These are phyloP conservation scores for Octodonta nipae DNA, from an alignment of 2,888 invertebrate species.

Conservation along the genomic window DNA sequence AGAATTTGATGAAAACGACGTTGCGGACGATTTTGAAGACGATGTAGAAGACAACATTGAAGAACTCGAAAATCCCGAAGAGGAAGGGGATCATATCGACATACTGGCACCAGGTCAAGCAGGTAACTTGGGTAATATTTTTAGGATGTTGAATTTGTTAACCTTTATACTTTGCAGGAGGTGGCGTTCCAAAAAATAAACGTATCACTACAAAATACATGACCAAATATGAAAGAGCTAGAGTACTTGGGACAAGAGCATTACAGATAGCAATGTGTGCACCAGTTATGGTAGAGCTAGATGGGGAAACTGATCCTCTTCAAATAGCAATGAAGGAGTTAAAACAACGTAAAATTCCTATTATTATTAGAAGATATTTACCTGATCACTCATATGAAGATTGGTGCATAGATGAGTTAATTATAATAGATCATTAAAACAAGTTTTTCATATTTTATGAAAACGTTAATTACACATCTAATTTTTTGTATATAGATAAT, in stretches of 20 bases:
- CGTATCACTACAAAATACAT: conserved; percentile 94
- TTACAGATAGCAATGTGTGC: conserved; percentile 99
- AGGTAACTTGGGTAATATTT: too few species aligned
- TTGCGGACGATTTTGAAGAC: conserved; percentile 75
- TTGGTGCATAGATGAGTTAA: conserved; percentile 97
- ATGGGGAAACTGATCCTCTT: conserved; percentile 95
- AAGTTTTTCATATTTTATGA: neutral
- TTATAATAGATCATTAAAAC: conserved; percentile 75
- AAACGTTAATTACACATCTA: neutral
- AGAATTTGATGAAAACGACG: conserved; percentile 66
- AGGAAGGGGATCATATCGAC: conserved; percentile 76
- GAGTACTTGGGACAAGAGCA: conserved; percentile 77
- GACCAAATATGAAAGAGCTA: conserved; percentile 93
- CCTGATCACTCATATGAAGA: conserved; percentile 99
- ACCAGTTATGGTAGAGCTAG: conserved; percentile 98
- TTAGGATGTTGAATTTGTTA: too few species aligned
- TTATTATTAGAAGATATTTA: conserved; percentile 87
- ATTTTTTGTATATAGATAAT: too few species aligned
- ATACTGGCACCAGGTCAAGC: conserved; percentile 67
- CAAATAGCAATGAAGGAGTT: conserved; percentile 99
- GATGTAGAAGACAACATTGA: conserved; percentile 82
- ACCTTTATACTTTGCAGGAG: too few species aligned
- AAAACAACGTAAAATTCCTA: conserved; percentile 92
- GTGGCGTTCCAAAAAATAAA: conserved; percentile 73
- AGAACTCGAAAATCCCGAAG: conserved; percentile 74